Evolutionary conservation across 2,797 vertebrate genomes (phyloP).

Genomic region (Acridotheres tristis): DNA sequence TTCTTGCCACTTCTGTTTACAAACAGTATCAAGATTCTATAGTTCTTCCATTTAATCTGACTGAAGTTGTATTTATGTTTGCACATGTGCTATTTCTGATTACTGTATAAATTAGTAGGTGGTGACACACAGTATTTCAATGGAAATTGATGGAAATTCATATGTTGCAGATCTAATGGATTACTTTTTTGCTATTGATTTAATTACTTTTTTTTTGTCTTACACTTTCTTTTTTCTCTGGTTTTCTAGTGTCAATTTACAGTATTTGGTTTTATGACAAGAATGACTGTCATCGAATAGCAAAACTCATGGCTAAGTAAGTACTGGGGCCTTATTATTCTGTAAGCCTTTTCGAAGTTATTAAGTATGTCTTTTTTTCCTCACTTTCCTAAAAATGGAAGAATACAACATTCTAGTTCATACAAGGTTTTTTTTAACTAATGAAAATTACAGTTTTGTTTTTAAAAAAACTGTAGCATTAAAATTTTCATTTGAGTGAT

Average conservation of each 20-base stretch:
- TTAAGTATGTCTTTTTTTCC: neutral
- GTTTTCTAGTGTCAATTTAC: constrained; percentile 93
- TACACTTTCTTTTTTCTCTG: constrained; percentile 23
- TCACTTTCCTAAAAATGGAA: neutral
- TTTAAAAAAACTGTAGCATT: neutral
- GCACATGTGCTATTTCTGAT: neutral
- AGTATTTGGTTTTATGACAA: constrained; percentile 99
- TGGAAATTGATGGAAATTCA: neutral
- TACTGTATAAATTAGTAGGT: neutral
- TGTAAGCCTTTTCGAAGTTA: neutral
- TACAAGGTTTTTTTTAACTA: neutral
- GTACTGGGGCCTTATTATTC: constrained; percentile 59
- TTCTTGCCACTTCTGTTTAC: neutral
- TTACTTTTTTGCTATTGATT: neutral
- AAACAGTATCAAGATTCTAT: neutral
- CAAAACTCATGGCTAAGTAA: constrained; percentile 97
- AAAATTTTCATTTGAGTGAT: neutral
- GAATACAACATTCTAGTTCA: neutral
- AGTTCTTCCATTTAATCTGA: neutral
- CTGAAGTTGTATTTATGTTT: neutral
- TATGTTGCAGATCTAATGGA: neutral
- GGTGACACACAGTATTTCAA: neutral
- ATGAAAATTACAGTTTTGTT: neutral
- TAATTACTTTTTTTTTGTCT: neutral
- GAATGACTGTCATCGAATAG: constrained; percentile 95